A percentile compares a stretch with the other conserved stretches of the same genome.
Conservation (phyloP, 2,113 vertebrate genomes). For the Pipra filicauda region DNA sequence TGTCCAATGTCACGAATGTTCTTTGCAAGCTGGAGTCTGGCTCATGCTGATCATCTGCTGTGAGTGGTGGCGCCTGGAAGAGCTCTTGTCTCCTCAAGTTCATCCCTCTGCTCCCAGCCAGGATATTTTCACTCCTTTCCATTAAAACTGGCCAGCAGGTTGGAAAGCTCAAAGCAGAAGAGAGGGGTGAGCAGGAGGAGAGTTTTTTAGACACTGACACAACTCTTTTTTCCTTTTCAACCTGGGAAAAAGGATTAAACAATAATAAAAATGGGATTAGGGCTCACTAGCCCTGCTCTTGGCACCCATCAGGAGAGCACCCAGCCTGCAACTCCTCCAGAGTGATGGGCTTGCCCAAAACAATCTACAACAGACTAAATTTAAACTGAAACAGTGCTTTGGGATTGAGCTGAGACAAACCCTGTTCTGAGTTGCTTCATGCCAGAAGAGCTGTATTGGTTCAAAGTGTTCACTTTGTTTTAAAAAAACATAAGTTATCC, state of each 20-base stretch:
- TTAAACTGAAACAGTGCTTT: background rate
- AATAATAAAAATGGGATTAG: background rate
- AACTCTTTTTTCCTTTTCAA: background rate
- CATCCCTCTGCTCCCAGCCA: background rate
- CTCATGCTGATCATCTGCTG: background rate
- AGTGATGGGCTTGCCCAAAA: background rate
- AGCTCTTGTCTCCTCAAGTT: background rate
- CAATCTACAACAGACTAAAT: background rate
- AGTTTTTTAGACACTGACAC: background rate
- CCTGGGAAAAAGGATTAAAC: background rate
- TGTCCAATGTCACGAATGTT: background rate
- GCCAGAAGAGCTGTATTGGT: fast-evolving
- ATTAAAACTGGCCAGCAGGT: background rate
- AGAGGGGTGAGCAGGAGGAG: background rate
- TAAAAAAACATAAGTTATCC: background rate
- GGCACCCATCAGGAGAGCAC: background rate
- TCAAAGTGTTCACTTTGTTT: background rate
- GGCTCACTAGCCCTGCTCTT: background rate
- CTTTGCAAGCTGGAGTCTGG: background rate
- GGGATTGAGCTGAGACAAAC: background rate
- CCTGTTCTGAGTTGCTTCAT: background rate
- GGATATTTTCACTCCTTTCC: background rate
- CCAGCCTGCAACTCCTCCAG: background rate
- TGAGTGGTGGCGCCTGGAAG: background rate
- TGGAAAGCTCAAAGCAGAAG: background rate